phyloP scores from a whole-genome alignment of 2,797 vertebrate genomes.

The Distichodus sexfasciatus region DNA sequence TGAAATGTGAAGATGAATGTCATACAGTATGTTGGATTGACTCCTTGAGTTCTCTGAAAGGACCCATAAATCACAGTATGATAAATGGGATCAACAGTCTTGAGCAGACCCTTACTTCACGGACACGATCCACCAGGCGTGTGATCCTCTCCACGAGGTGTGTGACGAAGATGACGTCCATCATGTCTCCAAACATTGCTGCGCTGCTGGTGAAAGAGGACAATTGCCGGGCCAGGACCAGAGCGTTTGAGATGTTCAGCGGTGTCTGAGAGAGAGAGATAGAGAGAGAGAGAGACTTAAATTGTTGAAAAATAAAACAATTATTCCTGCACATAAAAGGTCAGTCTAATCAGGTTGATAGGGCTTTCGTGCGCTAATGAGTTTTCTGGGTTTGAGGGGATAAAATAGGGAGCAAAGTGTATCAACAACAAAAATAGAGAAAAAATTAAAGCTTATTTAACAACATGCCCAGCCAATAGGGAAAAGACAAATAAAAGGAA shows the following conservation, averaged over 20 bases:
- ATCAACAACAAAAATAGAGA: no score
- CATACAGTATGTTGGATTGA: background rate
- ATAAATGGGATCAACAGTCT: background rate
- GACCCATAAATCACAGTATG: no score
- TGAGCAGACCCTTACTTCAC: slow-evolving; percentile 72
- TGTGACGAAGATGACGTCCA: slow-evolving; percentile 89
- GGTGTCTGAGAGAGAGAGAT: slow-evolving; percentile 73
- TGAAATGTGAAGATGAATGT: background rate
- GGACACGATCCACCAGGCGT: slow-evolving; percentile 75
- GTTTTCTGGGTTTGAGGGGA: no score
- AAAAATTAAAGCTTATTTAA: no score
- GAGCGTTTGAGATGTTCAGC: slow-evolving; percentile 80
- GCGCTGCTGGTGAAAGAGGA: slow-evolving; percentile 82
- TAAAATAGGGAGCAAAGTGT: no score
- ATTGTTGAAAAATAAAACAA: background rate
- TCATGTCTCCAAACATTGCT: slow-evolving; percentile 82
- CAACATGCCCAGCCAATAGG: no score
- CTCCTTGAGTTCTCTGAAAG: background rate
- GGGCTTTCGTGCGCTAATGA: background rate
- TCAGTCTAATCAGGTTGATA: background rate
- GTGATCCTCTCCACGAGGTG: slow-evolving; percentile 88
- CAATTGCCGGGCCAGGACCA: slow-evolving; percentile 80
- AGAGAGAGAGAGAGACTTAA: background rate
- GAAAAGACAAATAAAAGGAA: no score
- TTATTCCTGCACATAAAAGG: background rate